Evolutionary conservation across 2,888 invertebrate species (phyloP), one percentile per base, ranked within the genome.

Genomic region (Physocephala rufipes): DNA sequence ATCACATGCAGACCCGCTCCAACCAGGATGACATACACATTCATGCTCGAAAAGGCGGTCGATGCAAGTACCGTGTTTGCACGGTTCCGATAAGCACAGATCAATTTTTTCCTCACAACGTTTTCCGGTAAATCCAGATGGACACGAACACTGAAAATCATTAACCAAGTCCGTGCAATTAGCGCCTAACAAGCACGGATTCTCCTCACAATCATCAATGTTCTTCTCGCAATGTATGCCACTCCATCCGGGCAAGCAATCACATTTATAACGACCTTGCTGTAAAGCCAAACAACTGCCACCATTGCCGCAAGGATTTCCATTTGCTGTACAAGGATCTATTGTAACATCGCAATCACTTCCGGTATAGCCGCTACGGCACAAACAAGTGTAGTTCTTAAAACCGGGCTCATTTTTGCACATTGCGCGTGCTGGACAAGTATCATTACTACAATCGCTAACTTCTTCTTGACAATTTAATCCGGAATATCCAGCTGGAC

Each of bases 201-300:
- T 92, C 84, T 96, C 96, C 7, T 94, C 92, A 84, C 97, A 98
- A 82, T 98, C 97, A 81, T 98, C 93, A 74, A 91, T 94, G 82
- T 97, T 96, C n/a, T 89, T 89, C 83, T 97, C 96, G 85, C 99
- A 99, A 73, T 93, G 92, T 79, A 95, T 93, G 73, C 99, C 99
- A 84, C 96, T 96, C 98, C 99, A 99, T 53, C 99, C 99, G 24
- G 96, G 93, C 68, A 95, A 88, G 85, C 99, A 99, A 84, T 96
- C 95, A 84, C 99, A 99, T 85, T 94, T 93, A 86, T 93, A 97
- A 77, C 96, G 89, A 15, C 96, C 96, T 88, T 95, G 96, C 84
- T 95, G 95, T 71, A 96, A 89, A 59, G 95, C 95, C 75, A 94
- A 89, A 81, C 97, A 97, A 53, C 92, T 91, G 4, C 95, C 97